Percentiles rank a stretch among this genome's conserved stretches.
phyloP scores from a whole-genome alignment of 2,797 vertebrate species.

The Prionace glauca region DNA sequence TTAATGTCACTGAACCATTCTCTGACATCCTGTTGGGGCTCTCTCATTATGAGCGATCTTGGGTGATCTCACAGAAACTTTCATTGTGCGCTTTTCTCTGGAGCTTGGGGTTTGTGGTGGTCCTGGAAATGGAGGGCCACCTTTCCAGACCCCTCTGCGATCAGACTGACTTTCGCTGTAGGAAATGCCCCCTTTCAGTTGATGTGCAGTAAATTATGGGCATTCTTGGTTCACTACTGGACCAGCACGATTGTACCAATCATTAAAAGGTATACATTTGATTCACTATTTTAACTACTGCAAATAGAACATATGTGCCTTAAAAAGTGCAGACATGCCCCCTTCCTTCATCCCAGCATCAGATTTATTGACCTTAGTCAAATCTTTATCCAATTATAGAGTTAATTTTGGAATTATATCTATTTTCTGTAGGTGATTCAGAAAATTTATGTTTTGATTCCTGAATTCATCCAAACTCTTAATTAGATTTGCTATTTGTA shows the following conservation, averaged over 20 bases:
- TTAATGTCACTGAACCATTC: slow-evolving; percentile 29
- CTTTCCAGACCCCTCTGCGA: neutral
- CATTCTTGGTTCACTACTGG: neutral
- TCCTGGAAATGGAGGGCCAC: neutral
- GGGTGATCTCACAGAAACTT: slow-evolving; percentile 10
- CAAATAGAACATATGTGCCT: neutral
- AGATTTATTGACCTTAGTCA: neutral
- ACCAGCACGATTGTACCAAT: neutral
- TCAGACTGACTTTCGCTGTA: neutral
- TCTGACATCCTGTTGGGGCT: slow-evolving; percentile 26
- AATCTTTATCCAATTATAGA: neutral
- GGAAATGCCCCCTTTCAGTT: neutral
- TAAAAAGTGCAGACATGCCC: neutral
- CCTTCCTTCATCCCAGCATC: neutral
- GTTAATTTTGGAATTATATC: neutral
- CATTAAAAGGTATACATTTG: neutral
- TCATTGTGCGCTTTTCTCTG: neutral
- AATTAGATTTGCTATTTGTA: neutral
- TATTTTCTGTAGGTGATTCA: neutral
- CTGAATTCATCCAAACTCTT: neutral
- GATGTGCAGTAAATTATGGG: neutral
- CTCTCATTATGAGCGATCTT: neutral
- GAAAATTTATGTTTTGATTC: neutral
- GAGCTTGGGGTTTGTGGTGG: neutral
- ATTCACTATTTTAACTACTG: neutral